Conservation (phyloP, 2,888 invertebrate species). For the Apamea sordens region DNA sequence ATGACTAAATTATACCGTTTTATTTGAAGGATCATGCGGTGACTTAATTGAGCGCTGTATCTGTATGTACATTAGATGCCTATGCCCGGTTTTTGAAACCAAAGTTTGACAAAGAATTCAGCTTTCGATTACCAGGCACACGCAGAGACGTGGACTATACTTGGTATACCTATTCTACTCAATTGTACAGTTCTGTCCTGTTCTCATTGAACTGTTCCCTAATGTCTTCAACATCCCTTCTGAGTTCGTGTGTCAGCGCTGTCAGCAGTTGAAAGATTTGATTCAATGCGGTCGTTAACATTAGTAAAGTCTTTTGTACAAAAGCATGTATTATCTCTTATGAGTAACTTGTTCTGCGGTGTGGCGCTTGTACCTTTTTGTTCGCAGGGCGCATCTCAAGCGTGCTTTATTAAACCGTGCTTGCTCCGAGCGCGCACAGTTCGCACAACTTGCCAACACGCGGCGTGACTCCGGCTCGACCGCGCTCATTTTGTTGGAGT, state of each 20-base stretch:
- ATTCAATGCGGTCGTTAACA: not conserved
- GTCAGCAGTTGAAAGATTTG: not conserved
- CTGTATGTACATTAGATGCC: not conserved
- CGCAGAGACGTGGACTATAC: not conserved
- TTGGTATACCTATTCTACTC: not conserved
- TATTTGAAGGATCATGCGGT: too few relatives aligned
- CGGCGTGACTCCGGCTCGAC: not conserved
- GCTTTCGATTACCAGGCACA: not conserved
- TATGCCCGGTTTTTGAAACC: not conserved
- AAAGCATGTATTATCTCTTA: not conserved
- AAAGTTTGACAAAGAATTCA: not conserved
- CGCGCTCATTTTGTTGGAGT: not conserved
- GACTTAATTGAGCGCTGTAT: not conserved
- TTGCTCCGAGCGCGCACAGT: constrained; percentile 25
- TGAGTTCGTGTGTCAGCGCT: not conserved
- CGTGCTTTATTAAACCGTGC: constrained; percentile 30
- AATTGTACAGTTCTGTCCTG: not conserved
- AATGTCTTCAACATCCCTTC: not conserved
- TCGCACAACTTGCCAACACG: not conserved
- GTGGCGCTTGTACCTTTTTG: constrained; percentile 20
- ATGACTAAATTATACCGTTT: not conserved
- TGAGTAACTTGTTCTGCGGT: not conserved
- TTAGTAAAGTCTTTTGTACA: not conserved
- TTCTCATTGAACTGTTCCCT: not conserved
- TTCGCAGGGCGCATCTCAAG: not conserved